Evolutionary conservation across 2,797 vertebrate species (phyloP).

Genomic region (Austrolebias charrua): DNA sequence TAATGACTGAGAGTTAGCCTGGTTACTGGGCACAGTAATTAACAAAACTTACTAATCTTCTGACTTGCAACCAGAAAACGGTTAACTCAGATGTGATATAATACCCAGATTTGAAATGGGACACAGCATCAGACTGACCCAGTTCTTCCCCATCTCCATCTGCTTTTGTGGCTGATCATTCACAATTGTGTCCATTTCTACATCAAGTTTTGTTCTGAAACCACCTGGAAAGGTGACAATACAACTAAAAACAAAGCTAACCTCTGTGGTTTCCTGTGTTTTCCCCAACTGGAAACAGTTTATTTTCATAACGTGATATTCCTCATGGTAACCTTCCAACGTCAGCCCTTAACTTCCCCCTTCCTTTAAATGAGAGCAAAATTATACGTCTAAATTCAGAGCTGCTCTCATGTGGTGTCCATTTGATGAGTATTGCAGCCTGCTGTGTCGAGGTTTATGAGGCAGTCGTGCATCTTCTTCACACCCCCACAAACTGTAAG

Average conservation of each 20-base stretch:
- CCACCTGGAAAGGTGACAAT: neutral
- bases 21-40: no score
- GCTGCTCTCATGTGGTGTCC: conserved; percentile 46
- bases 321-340: neutral
- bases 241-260: neutral
- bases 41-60: no score
- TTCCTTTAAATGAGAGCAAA: conserved; percentile 12
- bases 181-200: no score
- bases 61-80: no score
- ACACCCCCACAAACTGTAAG: conserved; percentile 33
- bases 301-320: neutral
- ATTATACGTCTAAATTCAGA: conserved; percentile 10
- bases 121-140: no score
- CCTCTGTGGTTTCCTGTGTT: neutral
- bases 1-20: no score
- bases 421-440: conserved; percentile 31
- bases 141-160: no score
- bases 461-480: conserved; percentile 46
- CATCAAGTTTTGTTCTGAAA: neutral
- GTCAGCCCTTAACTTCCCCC: neutral
- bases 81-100: no score
- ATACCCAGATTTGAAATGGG: no score
- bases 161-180: no score
- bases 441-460: conserved; percentile 46
- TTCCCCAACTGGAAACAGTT: neutral